phyloP scores from a whole-genome alignment of 2,888 invertebrate species.

The Keiferia lycopersicella region DNA sequence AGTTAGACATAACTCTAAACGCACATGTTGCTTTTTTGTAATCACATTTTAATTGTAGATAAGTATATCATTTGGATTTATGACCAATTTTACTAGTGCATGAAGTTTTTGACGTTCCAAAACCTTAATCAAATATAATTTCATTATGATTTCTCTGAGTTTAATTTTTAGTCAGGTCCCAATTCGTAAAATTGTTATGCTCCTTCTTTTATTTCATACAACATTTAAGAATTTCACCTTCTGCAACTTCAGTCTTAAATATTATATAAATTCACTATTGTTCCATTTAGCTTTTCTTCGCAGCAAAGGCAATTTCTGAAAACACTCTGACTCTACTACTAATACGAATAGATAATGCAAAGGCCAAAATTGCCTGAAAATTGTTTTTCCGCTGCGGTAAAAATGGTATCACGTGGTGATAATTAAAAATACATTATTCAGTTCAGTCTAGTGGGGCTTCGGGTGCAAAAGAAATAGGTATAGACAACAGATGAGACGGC shows the following conservation, averaged over 20 bases:
- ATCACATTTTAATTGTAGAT: too few species aligned
- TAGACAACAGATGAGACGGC: conserved; percentile 22
- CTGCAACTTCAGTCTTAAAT: neutral
- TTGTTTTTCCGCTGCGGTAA: conserved; percentile 1
- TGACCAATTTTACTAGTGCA: too few species aligned
- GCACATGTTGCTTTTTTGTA: too few species aligned
- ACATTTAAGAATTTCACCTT: too few species aligned
- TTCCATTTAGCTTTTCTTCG: neutral
- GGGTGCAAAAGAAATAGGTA: neutral
- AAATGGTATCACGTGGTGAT: neutral
- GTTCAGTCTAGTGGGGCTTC: neutral
- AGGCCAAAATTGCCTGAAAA: neutral
- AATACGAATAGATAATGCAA: conserved; percentile 12
- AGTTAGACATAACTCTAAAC: too few species aligned
- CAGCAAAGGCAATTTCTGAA: neutral
- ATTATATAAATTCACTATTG: neutral
- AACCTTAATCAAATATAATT: too few species aligned
- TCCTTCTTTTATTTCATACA: too few species aligned
- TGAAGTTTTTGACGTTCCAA: too few species aligned
- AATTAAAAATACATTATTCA: conserved; percentile 19
- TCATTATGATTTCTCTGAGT: too few species aligned
- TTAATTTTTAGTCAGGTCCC: too few species aligned
- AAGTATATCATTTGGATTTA: too few species aligned
- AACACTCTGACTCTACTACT: neutral
- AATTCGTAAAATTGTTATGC: too few species aligned